Base-by-base conservation (phyloP, 2,113 vertebrate genomes). In the Saguinus imperator region DNA sequence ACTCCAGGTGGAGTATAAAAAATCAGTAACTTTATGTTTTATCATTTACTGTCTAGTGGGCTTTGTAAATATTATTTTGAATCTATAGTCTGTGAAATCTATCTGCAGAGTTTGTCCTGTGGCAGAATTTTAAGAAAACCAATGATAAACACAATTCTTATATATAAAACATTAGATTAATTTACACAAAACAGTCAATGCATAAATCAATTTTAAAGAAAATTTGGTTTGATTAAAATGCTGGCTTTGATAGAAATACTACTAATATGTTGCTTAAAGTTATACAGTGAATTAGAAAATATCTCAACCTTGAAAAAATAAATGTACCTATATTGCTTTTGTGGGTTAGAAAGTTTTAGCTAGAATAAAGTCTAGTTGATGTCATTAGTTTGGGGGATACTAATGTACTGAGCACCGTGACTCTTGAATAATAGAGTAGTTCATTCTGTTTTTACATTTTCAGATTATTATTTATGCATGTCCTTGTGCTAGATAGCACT, bases 391-490 rank as follows among this genome's bases (percentile, higher is more conserved):
- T 96, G 96, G 95, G 81, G 20, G 91, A 97, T 90, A 87, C 0
- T 97, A 97, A 94, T 95, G 48, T 96, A 89, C 70, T 75, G 83
- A 93, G 79, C 68, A 90, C 68, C 87, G 83, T 70, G 93, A 86
- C 91, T 96, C 70, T 80, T 96, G 92, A 98, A 97, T 96, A 97
- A 83, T 92, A 98, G 58, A 93, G 43, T n/a, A 93, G 48, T 75
- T 98, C 97, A 81, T 87, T 95, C 50, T 57, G 70, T 70, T 97
- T 94, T 61, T 98, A 77, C 75, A 87, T 98, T 98, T 98, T 95
- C 86, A 94, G 50, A 79, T 92, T 10, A 87, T 95, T 91, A 72
- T 96, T 98, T 98, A 77, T 98, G 94, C 94, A 93, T 89, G 87
- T 92, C 85, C 93, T 97, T 96, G 91, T 97, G 93, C 82, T 97